Percentiles rank a stretch among this genome's conserved stretches.
Evolutionary conservation across 2,888 invertebrate genomes (phyloP).

Genomic region (Eurytoma californica): DNA sequence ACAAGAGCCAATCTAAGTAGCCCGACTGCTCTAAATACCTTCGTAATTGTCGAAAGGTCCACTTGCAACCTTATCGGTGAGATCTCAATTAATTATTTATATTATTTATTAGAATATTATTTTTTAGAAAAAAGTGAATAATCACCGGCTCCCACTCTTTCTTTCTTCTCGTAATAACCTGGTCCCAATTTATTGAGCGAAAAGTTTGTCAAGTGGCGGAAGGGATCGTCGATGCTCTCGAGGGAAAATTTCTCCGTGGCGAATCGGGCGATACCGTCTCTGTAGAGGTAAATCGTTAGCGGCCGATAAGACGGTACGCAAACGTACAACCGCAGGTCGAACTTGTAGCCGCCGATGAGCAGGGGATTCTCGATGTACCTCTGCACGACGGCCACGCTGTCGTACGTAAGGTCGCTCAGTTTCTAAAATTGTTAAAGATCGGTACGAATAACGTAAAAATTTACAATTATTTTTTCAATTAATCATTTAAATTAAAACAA

Average conservation of each 20-base stretch:
- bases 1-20: slow-evolving; percentile 86
- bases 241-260: slow-evolving; percentile 91
- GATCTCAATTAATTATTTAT: not conserved
- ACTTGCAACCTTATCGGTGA: slow-evolving; percentile 83
- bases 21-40: slow-evolving; percentile 84
- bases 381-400: slow-evolving; percentile 87
- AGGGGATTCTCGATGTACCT: slow-evolving; percentile 86
- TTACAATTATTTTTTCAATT: not conserved
- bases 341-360: slow-evolving; percentile 92
- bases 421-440: slow-evolving; percentile 77
- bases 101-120: too few species aligned
- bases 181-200: slow-evolving; percentile 93
- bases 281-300: slow-evolving; percentile 90
- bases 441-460: not conserved
- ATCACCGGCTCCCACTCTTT: slow-evolving; percentile 86
- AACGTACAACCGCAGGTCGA: slow-evolving; percentile 92
- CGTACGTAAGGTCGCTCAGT: slow-evolving; percentile 86
- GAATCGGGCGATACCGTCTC: slow-evolving; percentile 89
- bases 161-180: slow-evolving; percentile 88
- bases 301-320: slow-evolving; percentile 92
- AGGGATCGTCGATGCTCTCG: slow-evolving; percentile 88
- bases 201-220: slow-evolving; percentile 93
- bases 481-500: too few species aligned
- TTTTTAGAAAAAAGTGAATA: not conserved
- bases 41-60: slow-evolving; percentile 88